A percentile compares a stretch with the other conserved stretches of the same genome.
Evolutionary conservation across 1,140 invertebrate genomes (phyloP).

Genomic region (Daktulosphaira vitifoliae): DNA sequence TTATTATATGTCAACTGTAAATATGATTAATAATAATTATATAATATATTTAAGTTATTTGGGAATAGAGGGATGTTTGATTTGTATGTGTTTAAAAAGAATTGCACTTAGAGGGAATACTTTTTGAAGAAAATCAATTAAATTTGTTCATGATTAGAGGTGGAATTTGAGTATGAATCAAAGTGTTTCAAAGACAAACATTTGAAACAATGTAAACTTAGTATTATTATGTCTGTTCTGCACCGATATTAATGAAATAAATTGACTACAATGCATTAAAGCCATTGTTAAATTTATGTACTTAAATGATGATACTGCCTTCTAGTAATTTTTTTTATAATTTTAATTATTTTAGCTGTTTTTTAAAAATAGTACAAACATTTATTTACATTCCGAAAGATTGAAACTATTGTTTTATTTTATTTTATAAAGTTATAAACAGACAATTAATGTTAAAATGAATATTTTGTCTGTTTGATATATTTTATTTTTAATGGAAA

Average conservation of each 20-base stretch:
- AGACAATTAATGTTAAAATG: not conserved
- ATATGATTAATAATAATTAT: slow-evolving; percentile 26
- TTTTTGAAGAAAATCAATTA: slow-evolving; percentile 3
- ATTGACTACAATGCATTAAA: not conserved
- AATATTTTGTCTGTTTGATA: slow-evolving; percentile 6
- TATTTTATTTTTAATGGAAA: slow-evolving; percentile 11
- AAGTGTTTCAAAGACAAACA: not conserved
- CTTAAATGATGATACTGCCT: slow-evolving; percentile 29
- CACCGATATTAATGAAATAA: slow-evolving; percentile 21
- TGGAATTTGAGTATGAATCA: slow-evolving; percentile 8
- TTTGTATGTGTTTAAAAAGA: slow-evolving; percentile 16
- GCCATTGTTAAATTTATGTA: slow-evolving; percentile 23
- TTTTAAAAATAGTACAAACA: slow-evolving; percentile 22
- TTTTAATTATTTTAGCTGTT: not conserved
- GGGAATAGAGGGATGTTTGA: slow-evolving; percentile 32
- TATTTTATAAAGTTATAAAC: not conserved
- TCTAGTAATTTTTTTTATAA: slow-evolving; percentile 24
- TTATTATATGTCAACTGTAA: slow-evolving; percentile 22
- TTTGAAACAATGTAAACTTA: not conserved
- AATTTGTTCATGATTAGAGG: not conserved
- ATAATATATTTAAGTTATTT: slow-evolving; percentile 19
- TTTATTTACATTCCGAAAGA: slow-evolving; percentile 27
- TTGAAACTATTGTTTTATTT: slow-evolving; percentile 16
- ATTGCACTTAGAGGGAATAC: slow-evolving; percentile 23
- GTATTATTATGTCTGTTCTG: slow-evolving; percentile 21